Percentiles rank a stretch among this genome's conserved stretches.
Evolutionary conservation across 2,888 invertebrate species (phyloP).

Genomic region (Acleris laterana): DNA sequence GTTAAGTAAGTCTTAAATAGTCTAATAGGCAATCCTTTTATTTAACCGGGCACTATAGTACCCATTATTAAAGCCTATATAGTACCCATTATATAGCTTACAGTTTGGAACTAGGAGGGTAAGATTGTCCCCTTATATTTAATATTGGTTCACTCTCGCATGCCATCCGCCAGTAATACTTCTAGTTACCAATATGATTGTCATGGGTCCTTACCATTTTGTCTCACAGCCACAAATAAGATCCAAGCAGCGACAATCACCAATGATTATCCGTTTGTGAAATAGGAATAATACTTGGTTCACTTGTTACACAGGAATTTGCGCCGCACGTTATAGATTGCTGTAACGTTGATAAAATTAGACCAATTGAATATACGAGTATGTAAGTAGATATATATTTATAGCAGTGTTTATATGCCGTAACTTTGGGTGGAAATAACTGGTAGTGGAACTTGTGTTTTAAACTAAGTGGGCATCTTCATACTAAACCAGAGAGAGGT

Average conservation of each 20-base stretch:
- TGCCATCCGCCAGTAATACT: conserved; percentile 7
- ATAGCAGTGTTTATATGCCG: no score
- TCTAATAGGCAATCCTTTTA: no score
- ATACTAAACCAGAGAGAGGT: no score
- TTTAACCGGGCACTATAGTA: no score
- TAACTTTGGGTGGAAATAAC: no score
- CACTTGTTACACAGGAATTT: conserved; percentile 31
- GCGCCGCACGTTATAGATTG: conserved; percentile 19
- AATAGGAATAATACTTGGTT: conserved; percentile 32
- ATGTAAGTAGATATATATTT: not conserved
- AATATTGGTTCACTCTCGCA: not conserved
- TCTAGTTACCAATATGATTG: conserved; percentile 33
- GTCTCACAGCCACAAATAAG: not conserved
- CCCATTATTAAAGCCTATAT: no score
- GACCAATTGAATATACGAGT: not conserved
- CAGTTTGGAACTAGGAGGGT: no score
- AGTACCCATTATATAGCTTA: no score
- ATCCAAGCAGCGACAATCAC: conserved; percentile 16
- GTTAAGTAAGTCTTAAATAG: no score
- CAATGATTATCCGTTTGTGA: conserved; percentile 1
- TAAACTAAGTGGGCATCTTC: no score
- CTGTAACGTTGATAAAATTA: conserved; percentile 1
- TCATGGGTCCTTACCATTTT: conserved; percentile 10
- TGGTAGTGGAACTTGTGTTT: no score
- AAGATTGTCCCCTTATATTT: no score